These are phyloP conservation scores for Euproctis similis DNA, from an alignment of 2,888 invertebrate genomes.

Conservation along the genomic window DNA sequence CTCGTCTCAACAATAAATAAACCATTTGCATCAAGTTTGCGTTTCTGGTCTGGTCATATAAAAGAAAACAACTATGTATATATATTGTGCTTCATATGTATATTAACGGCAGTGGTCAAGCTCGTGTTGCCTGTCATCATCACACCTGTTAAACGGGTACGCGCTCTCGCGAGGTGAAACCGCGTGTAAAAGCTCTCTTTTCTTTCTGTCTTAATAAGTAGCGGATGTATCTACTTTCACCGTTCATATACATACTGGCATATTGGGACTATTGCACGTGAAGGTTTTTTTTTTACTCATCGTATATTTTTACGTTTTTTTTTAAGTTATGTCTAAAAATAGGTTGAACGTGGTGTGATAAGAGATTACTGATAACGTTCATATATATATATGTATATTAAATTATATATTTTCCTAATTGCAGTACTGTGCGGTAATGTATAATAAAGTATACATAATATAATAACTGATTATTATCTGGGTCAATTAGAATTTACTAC, in stretches of 20 bases:
- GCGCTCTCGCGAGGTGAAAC: constrained; percentile 65
- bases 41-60: constrained; percentile 32
- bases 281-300: too few relatives aligned
- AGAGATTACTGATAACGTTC: constrained; percentile 29
- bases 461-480: constrained; percentile 19
- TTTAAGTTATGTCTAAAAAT: constrained; percentile 43
- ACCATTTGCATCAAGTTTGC: constrained; percentile 34
- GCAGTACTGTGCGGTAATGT: constrained; percentile 27
- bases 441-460: constrained; percentile 14
- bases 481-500: too few relatives aligned
- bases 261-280: constrained; percentile 38
- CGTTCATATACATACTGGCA: constrained; percentile 62
- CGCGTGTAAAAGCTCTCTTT: constrained; percentile 70
- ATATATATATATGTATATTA: too few relatives aligned
- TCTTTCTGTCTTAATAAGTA: too few relatives aligned
- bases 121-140: constrained; percentile 23
- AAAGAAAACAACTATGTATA: constrained; percentile 20
- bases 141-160: constrained; percentile 52
- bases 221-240: constrained; percentile 70
- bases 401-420: too few relatives aligned
- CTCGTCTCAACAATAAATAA: constrained; percentile 48
- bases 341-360: constrained; percentile 35
- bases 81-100: constrained; percentile 21
- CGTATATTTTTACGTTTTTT: constrained; percentile 36
- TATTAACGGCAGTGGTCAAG: constrained; percentile 15